Conservation (phyloP, 2,113 vertebrate genomes). For the Thermophis baileyi region DNA sequence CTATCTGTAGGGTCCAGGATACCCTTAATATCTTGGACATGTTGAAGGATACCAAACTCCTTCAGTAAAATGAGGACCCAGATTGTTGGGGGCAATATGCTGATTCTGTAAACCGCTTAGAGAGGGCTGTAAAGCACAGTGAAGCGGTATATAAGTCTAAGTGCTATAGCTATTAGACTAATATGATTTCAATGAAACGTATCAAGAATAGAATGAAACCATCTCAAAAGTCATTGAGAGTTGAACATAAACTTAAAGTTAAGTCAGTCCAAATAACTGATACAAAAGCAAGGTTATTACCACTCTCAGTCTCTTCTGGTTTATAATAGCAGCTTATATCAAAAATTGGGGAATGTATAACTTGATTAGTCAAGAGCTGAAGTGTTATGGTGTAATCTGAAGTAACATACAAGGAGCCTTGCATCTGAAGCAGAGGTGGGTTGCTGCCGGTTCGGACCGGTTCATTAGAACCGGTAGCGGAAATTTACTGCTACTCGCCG, state of each 20-base stretch:
- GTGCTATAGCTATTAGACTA: accelerated
- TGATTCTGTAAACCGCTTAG: too few species aligned
- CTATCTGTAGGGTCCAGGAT: too few species aligned
- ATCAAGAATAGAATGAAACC: not conserved
- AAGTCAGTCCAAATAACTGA: not conserved
- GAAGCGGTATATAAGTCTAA: too few species aligned
- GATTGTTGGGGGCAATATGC: too few species aligned
- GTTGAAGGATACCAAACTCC: not conserved
- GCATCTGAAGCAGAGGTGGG: too few species aligned
- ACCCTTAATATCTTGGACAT: not conserved
- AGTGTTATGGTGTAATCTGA: not conserved
- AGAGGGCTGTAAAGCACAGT: too few species aligned
- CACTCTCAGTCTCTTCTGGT: not conserved
- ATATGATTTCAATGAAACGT: conserved; percentile 8
- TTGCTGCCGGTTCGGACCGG: too few species aligned
- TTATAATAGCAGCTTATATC: not conserved
- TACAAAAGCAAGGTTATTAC: not conserved
- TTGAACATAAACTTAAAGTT: not conserved
- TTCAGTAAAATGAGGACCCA: not conserved
- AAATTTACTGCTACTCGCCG: too few species aligned
- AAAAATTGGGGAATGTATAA: not conserved
- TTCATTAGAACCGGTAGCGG: too few species aligned
- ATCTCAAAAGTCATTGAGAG: not conserved
- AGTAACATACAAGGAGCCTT: not conserved
- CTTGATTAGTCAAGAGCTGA: not conserved